Percentiles rank a stretch among this genome's conserved stretches.
Conservation (phyloP, 2,888 invertebrate genomes). For the Pachliopta kotzebuea region DNA sequence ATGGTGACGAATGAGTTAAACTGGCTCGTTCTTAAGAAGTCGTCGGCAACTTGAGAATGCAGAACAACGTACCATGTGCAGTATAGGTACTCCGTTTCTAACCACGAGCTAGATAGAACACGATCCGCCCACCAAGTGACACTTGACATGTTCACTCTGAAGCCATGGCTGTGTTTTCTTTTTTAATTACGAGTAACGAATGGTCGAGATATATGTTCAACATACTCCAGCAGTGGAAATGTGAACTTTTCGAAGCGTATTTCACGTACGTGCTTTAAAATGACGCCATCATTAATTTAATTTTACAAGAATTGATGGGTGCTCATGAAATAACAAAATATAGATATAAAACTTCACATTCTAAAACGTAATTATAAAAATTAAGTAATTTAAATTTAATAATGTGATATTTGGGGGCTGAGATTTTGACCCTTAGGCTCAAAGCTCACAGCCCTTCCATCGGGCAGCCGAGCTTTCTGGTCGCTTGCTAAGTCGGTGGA, state of each 20-base stretch:
- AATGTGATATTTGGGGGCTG: no score
- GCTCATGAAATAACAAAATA: background rate
- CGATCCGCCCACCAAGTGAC: constrained; percentile 55
- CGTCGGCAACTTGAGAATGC: constrained; percentile 31
- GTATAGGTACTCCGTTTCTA: constrained; percentile 44
- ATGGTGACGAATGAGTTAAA: constrained; percentile 14
- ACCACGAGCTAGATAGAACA: constrained; percentile 66
- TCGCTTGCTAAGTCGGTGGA: no score
- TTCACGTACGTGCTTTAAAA: constrained; percentile 15
- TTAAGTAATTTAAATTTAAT: no score
- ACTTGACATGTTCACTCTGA: constrained; percentile 56
- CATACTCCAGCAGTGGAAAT: constrained; percentile 16
- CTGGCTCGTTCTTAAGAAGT: constrained; percentile 27
- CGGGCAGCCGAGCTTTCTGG: no score
- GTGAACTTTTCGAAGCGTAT: constrained; percentile 25
- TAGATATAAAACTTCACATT: background rate
- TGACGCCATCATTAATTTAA: constrained; percentile 4
- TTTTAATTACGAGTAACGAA: constrained; percentile 40
- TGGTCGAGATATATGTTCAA: constrained; percentile 31
- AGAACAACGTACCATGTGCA: constrained; percentile 41
- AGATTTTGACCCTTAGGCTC: no score
- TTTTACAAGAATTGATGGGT: constrained; percentile 7
- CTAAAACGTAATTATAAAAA: no score
- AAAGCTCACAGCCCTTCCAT: no score
- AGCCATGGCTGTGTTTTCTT: constrained; percentile 49